Evolutionary conservation across 2,797 vertebrate species (phyloP).

Genomic region (Gallinago solitaria): DNA sequence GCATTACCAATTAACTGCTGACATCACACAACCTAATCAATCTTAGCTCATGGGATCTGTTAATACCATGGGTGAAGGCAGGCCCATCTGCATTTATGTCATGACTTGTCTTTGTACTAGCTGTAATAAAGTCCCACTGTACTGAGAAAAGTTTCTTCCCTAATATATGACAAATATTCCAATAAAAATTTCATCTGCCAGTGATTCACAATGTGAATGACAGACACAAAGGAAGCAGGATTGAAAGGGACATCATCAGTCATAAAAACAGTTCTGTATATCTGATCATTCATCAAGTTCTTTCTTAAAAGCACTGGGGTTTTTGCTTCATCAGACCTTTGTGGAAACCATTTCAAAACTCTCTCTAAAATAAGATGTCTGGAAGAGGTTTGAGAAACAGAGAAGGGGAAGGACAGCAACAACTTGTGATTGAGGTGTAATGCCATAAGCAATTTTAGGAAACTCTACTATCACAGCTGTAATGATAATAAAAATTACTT

Average conservation of each 20-base stretch:
- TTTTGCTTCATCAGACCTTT: background rate
- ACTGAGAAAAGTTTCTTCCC: background rate
- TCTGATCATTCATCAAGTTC: background rate
- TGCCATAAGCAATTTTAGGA: background rate
- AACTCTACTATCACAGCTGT: background rate
- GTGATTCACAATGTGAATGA: background rate
- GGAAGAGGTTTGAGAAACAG: background rate
- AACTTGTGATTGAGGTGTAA: background rate
- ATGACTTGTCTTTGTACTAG: background rate
- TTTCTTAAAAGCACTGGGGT: background rate
- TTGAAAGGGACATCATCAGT: background rate
- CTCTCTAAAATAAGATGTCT: background rate
- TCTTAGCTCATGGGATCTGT: background rate
- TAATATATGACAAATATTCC: background rate
- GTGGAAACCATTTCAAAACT: background rate
- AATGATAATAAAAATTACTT: background rate
- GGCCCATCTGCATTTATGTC: background rate
- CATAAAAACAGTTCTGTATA: background rate
- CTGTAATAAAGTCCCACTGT: background rate
- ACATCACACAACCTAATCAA: background rate
- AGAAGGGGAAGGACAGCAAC: background rate
- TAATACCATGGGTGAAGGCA: background rate
- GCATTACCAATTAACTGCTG: background rate
- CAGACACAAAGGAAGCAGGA: background rate
- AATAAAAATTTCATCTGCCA: background rate